A percentile compares a stretch with the other conserved stretches of the same genome.
Evolutionary conservation across 2,888 invertebrate genomes (phyloP).

Genomic region (Diarsia rubi): DNA sequence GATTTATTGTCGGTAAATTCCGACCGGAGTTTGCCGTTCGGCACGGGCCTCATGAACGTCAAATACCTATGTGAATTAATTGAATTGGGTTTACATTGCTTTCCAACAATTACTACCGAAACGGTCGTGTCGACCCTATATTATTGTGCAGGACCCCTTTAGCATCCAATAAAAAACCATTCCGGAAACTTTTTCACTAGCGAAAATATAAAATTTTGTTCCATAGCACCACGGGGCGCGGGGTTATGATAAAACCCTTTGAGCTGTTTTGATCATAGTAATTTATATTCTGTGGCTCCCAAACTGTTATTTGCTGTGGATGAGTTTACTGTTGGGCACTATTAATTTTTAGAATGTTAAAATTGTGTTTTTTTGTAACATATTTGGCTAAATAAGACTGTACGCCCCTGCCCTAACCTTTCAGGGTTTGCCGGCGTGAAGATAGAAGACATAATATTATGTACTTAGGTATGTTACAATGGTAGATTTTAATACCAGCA

Average conservation of each 20-base stretch:
- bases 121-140: not conserved
- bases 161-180: constrained; percentile 43
- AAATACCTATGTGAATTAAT: not conserved
- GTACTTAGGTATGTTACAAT: not conserved
- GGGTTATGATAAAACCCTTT: constrained; percentile 38
- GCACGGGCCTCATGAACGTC: not conserved
- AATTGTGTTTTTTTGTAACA: not conserved
- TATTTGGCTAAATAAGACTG: not conserved
- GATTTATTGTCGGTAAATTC: not conserved
- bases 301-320: constrained; percentile 6
- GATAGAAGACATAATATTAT: no score
- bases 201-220: constrained; percentile 42
- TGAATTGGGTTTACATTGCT: not conserved
- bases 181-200: constrained; percentile 52
- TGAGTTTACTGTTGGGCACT: constrained; percentile 2
- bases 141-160: not conserved
- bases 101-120: not conserved
- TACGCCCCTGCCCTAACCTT: not conserved
- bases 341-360: not conserved
- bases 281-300: constrained; percentile 30
- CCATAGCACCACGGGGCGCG: constrained; percentile 4
- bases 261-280: constrained; percentile 8
- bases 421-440: not conserved
- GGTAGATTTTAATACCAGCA: not conserved
- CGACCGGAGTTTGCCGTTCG: not conserved